Base-by-base conservation (phyloP, 2,888 invertebrate species). In the Pomacea canaliculata region DNA sequence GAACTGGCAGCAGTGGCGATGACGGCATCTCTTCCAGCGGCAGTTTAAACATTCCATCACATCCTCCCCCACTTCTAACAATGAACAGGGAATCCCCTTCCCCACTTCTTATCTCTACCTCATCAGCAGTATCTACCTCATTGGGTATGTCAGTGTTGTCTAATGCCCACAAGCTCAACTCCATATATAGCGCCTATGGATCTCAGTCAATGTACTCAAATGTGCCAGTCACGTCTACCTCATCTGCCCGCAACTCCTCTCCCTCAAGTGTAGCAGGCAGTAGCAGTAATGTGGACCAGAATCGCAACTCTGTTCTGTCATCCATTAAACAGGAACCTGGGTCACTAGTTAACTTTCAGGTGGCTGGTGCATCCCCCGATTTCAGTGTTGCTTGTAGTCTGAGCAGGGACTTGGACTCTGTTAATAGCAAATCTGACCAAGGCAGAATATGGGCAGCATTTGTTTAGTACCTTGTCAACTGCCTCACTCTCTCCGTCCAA, bases 291-390 rank as follows among this genome's bases (percentile, higher is more conserved):
- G 67, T 77, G 74, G 79, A 79, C 77, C 76, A 75, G 60, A 79
- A 79, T 67, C 74, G 79, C 7, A 79, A 79, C 71, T 73, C 76
- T 10, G 76, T 77, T 37, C 62, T 72, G 37, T 37, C 68, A 19
- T 51, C 68, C 77, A 81, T 83, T 62, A 86, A 86, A 80, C 79
- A 81, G 73, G 84, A 85, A 79, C 79, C 81, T 78, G 82, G 83
- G 73, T 83, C 83, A 63, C 70, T n/a, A 72, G 81, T 70, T 75
- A 80, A 70, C 71, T 16, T 13, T 56, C 63, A 23, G 4, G 27
- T 19, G 10, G 63, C 23, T 10, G 63, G 27, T 63, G 63, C 63
- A 12, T 3, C 23, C n/a, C 23, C 23, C 10, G 63, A 63, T 19
- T 63, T 19, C n/a, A 27, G 16, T 7, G 5, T 63, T 12, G 12